These are phyloP conservation scores for Pectinophora gossypiella DNA, from an alignment of 1,140 invertebrate genomes.

Conservation along the genomic window DNA sequence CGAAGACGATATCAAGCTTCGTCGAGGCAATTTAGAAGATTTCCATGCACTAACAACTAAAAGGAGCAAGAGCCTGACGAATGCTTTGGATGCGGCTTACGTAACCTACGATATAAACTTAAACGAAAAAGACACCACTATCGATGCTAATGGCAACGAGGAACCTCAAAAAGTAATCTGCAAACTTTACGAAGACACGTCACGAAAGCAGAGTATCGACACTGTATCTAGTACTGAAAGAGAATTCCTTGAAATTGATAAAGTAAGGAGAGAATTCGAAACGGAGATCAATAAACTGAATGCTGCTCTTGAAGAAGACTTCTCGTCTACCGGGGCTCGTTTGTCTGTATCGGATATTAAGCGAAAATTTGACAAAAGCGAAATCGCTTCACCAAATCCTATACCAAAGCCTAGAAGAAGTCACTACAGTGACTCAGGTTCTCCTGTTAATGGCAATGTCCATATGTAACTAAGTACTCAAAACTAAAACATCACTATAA, in stretches of 20 bases:
- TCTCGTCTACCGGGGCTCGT: slow-evolving; percentile 27
- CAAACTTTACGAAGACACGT: slow-evolving; percentile 49
- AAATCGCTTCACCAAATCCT: slow-evolving; percentile 54
- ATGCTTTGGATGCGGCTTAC: slow-evolving; percentile 42
- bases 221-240: slow-evolving; percentile 64
- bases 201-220: slow-evolving; percentile 55
- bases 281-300: slow-evolving; percentile 66
- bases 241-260: slow-evolving; percentile 71
- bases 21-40: slow-evolving; percentile 63
- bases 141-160: slow-evolving; percentile 52
- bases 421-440: slow-evolving; percentile 51
- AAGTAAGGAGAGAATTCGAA: slow-evolving; percentile 61
- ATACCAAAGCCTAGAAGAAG: slow-evolving; percentile 72
- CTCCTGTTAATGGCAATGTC: slow-evolving; percentile 20
- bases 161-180: slow-evolving; percentile 59
- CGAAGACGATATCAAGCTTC: slow-evolving; percentile 57
- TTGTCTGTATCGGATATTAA: slow-evolving; percentile 63
- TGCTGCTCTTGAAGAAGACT: slow-evolving; percentile 56
- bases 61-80: slow-evolving; percentile 62
- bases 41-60: slow-evolving; percentile 52
- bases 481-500: background rate
- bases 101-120: slow-evolving; percentile 55
- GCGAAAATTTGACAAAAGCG: slow-evolving; percentile 56
- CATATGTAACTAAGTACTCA: background rate
- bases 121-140: slow-evolving; percentile 36